A percentile compares a stretch with the other conserved stretches of the same genome.
Conservation (phyloP, 2,113 vertebrate genomes). For the Indicator indicator region DNA sequence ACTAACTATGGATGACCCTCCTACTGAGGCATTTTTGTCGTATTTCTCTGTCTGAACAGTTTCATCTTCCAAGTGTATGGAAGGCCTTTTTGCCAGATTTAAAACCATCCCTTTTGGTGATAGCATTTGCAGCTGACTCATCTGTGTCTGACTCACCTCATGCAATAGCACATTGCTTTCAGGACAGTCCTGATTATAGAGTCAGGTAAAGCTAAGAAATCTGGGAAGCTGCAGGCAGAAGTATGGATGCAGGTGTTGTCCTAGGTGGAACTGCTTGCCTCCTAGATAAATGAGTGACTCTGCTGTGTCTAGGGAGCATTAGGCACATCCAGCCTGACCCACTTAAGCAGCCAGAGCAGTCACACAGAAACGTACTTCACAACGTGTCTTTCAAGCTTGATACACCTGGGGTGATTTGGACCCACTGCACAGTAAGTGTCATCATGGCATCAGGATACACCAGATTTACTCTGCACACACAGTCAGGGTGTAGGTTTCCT, state of each 20-base stretch:
- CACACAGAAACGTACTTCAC: background rate
- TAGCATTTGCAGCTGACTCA: background rate
- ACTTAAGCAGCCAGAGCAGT: background rate
- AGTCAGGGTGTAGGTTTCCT: background rate
- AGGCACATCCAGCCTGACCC: background rate
- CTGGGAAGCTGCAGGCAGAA: background rate
- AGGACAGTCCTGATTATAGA: background rate
- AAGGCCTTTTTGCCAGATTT: slow-evolving; percentile 34
- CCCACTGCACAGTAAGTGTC: background rate
- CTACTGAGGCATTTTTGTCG: slow-evolving; percentile 10
- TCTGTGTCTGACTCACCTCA: background rate
- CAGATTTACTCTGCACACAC: background rate
- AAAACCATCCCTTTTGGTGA: background rate
- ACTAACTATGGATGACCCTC: background rate
- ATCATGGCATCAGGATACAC: background rate
- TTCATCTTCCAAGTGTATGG: background rate
- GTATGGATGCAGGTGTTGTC: background rate
- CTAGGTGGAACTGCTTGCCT: background rate
- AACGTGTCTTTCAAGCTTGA: background rate
- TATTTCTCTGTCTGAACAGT: slow-evolving; percentile 11
- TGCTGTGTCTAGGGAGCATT: background rate
- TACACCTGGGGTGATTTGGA: background rate
- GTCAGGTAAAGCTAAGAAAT: background rate
- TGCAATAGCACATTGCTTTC: background rate
- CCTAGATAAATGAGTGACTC: background rate